Percentiles rank a stretch among this genome's conserved stretches.
Conservation (phyloP, 2,113 vertebrate species). For the Thalassarche chlororhynchos region DNA sequence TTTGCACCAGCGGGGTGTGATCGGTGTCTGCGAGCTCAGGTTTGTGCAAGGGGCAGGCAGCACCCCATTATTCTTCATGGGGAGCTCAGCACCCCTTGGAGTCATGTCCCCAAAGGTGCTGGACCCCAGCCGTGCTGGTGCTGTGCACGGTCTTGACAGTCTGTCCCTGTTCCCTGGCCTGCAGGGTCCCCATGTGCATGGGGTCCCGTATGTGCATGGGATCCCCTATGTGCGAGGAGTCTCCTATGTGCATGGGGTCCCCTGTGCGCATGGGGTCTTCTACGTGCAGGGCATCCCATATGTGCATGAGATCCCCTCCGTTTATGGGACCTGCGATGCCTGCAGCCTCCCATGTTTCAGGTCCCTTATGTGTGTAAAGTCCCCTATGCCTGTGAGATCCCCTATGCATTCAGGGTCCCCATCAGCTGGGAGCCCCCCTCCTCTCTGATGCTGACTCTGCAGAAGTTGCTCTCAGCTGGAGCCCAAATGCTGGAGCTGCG, state of each 20-base stretch:
- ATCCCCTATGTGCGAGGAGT: accelerated
- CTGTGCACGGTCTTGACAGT: neutral
- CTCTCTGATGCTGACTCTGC: neutral
- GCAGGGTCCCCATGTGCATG: neutral
- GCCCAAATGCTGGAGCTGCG: neutral
- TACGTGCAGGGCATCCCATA: too few species aligned
- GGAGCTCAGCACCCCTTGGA: neutral
- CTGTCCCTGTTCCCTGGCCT: neutral
- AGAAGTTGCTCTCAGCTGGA: neutral
- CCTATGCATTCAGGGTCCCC: neutral
- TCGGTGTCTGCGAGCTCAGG: neutral
- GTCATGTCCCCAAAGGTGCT: neutral
- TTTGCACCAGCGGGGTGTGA: too few species aligned
- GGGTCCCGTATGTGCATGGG: neutral
- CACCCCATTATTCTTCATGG: too few species aligned
- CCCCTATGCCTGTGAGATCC: neutral
- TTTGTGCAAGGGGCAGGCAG: neutral
- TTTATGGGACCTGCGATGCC: neutral
- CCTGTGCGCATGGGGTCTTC: too few species aligned
- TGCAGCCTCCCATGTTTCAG: neutral
- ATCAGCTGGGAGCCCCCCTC: neutral
- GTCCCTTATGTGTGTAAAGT: neutral
- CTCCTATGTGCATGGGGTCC: neutral
- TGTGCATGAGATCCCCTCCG: too few species aligned
- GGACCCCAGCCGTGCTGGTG: neutral